phyloP scores from a whole-genome alignment of 2,797 vertebrate genomes.

The Vireo griseus region DNA sequence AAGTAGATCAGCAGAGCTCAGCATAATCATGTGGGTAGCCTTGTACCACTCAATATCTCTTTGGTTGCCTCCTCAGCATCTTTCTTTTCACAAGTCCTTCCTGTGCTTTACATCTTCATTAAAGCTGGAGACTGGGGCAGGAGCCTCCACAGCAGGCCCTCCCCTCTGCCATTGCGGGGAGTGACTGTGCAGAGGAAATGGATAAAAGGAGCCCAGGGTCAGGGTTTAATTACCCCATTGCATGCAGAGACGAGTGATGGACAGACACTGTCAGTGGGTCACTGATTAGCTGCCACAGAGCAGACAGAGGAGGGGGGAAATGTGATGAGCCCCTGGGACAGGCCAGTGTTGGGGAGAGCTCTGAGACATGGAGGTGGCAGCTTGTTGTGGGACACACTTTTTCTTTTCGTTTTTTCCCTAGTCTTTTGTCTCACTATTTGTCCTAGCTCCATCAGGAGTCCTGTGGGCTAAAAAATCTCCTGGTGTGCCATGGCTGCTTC shows the following conservation, averaged over 20 bases:
- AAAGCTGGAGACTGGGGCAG: conserved; percentile 1
- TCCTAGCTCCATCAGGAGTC: neutral
- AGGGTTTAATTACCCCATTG: conserved; percentile 74
- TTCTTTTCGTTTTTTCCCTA: neutral
- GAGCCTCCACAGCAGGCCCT: neutral
- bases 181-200: conserved; percentile 56
- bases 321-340: neutral
- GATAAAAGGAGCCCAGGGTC: conserved; percentile 65
- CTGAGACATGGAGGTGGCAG: neutral
- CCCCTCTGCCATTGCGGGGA: neutral
- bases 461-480: neutral
- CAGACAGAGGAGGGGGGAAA: conserved; percentile 6
- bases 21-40: neutral
- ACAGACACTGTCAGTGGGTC: conserved; percentile 57
- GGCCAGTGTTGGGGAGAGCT: neutral
- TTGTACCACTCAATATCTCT: neutral
- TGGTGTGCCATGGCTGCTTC: neutral
- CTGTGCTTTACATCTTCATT: conserved; percentile 26
- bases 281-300: conserved; percentile 19
- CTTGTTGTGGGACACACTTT: neutral
- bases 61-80: neutral
- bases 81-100: neutral
- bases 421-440: neutral
- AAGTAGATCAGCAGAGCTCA: neutral
- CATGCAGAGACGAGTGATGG: conserved; percentile 56